A percentile compares a stretch with the other conserved stretches of the same genome.
These are phyloP conservation scores for Parasteatoda lunata DNA, from an alignment of 2,888 invertebrate genomes.

Conservation along the genomic window DNA sequence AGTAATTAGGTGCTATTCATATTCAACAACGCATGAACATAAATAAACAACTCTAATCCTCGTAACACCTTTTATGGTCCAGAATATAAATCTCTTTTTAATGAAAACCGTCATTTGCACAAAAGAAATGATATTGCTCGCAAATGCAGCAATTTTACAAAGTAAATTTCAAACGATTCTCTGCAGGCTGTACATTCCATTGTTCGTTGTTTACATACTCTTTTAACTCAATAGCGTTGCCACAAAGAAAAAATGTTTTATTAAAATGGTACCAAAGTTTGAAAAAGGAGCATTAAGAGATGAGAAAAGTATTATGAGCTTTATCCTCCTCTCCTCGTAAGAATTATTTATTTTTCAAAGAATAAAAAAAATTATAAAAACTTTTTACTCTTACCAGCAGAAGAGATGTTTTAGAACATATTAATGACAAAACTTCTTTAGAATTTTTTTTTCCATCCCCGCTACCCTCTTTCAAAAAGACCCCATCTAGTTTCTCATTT, in stretches of 20 bases:
- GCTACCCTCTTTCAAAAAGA: constrained; percentile 3
- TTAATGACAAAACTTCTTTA: constrained; percentile 63
- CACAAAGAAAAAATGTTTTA: constrained; percentile 47
- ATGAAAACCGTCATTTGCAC: not conserved
- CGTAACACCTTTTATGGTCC: constrained; percentile 30
- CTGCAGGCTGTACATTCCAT: constrained; percentile 38
- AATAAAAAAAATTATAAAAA: constrained; percentile 1
- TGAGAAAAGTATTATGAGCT: constrained; percentile 44
- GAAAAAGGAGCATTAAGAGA: constrained; percentile 54
- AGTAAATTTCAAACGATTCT: constrained; percentile 56
- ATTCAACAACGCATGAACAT: not conserved
- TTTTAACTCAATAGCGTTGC: constrained; percentile 61
- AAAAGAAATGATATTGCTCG: constrained; percentile 29
- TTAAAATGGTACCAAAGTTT: constrained; percentile 64
- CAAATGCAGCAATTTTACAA: constrained; percentile 43
- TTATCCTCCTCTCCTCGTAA: constrained; percentile 12
- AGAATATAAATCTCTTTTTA: constrained; percentile 14
- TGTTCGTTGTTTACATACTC: constrained; percentile 63
- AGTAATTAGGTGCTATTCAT: not conserved
- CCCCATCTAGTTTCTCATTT: constrained; percentile 7
- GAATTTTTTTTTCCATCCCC: constrained; percentile 29
- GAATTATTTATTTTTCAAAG: constrained; percentile 1
- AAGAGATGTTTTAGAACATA: constrained; percentile 54
- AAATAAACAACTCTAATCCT: constrained; percentile 25
- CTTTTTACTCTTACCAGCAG: constrained; percentile 23